Percentiles rank a stretch among this genome's conserved stretches.
Conservation (phyloP, 2,113 vertebrate genomes). For the Condylura cristata region DNA sequence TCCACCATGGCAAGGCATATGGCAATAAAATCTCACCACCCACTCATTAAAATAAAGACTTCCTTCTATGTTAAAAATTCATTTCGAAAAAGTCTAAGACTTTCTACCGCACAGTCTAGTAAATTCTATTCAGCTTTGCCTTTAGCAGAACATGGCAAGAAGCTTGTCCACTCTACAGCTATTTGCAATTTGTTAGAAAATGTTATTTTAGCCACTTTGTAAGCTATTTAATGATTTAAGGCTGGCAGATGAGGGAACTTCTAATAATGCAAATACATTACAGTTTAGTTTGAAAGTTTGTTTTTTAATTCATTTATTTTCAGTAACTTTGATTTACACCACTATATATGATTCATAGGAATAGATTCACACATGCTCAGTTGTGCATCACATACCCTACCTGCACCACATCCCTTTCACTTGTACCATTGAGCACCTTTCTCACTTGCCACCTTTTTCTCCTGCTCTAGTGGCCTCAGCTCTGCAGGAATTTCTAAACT, state of each 20-base stretch:
- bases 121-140: neutral
- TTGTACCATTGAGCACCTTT: too few species aligned
- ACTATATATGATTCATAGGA: too few species aligned
- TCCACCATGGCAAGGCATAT: neutral
- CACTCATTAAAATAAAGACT: neutral
- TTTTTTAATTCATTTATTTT: too few species aligned
- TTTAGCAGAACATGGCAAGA: neutral
- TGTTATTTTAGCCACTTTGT: neutral
- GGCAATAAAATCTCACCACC: neutral
- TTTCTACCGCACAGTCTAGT: neutral
- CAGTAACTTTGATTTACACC: too few species aligned
- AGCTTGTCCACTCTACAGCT: neutral
- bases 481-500: too few species aligned
- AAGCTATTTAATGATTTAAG: constrained; percentile 5
- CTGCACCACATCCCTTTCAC: too few species aligned
- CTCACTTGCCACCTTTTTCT: neutral
- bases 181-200: neutral
- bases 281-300: neutral
- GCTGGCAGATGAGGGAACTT: neutral
- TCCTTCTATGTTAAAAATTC: neutral
- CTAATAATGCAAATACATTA: constrained; percentile 11
- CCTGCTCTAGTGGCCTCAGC: neutral
- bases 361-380: too few species aligned
- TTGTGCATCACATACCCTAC: too few species aligned
- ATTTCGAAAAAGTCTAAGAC: neutral